A percentile compares a stretch with the other conserved stretches of the same genome.
These are phyloP conservation scores for Drosophila antonietae DNA, from an alignment of 2,888 invertebrate species.

Conservation along the genomic window DNA sequence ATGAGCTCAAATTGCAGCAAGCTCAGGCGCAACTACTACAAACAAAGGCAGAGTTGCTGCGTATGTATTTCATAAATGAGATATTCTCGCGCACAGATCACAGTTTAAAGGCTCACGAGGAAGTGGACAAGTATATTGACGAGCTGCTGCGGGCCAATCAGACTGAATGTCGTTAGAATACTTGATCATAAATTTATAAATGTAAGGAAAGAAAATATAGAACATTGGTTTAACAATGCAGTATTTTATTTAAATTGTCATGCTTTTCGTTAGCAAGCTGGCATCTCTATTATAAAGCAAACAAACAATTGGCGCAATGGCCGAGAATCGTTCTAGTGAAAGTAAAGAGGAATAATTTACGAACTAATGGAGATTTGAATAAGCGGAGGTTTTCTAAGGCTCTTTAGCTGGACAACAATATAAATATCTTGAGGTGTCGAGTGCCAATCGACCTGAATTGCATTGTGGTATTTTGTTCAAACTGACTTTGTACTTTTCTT, in stretches of 20 bases:
- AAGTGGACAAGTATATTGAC: slow-evolving; percentile 75
- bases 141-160: slow-evolving; percentile 58
- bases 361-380: too few species aligned
- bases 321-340: neutral
- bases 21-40: slow-evolving; percentile 75
- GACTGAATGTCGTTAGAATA: neutral
- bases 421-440: neutral
- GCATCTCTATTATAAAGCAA: slow-evolving; percentile 13
- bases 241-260: neutral
- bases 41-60: slow-evolving; percentile 76
- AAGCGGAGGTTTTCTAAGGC: too few species aligned
- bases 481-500: neutral
- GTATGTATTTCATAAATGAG: slow-evolving; percentile 70
- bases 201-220: neutral
- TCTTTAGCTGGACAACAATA: too few species aligned
- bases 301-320: neutral
- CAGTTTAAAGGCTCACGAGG: slow-evolving; percentile 79
- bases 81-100: slow-evolving; percentile 74
- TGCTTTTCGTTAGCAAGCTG: slow-evolving; percentile 12
- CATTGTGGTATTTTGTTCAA: slow-evolving; percentile 4
- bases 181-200: neutral
- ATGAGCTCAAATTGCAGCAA: slow-evolving; percentile 75
- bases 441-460: neutral
- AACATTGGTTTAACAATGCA: neutral
- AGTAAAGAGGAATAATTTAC: neutral